A percentile compares a stretch with the other conserved stretches of the same genome.
Evolutionary conservation across 2,113 vertebrate species (phyloP).

Genomic region (Tupaia tana): DNA sequence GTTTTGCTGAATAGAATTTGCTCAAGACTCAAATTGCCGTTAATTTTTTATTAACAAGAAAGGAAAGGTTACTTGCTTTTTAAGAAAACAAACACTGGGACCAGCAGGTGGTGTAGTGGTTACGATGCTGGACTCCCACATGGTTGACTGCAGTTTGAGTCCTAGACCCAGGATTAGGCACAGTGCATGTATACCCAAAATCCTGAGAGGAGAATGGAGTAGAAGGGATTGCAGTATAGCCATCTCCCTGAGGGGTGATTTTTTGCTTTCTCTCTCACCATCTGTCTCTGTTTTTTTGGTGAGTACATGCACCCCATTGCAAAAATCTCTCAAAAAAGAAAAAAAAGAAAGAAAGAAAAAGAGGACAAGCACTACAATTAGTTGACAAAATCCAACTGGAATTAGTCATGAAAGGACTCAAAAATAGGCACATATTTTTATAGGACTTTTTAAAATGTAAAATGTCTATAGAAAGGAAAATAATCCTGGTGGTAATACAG

Average conservation of each 20-base stretch:
- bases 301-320: too few relatives aligned
- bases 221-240: too few relatives aligned
- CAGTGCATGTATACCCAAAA: too few relatives aligned
- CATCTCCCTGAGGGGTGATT: too few relatives aligned
- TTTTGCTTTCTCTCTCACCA: too few relatives aligned
- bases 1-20: constrained; percentile 5
- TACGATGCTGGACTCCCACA: too few relatives aligned
- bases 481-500: not conserved
- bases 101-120: too few relatives aligned
- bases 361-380: constrained; percentile 55
- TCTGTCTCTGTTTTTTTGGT: too few relatives aligned
- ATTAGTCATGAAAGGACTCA: constrained; percentile 62
- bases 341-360: not conserved
- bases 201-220: too few relatives aligned
- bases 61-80: constrained; percentile 50
- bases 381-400: constrained; percentile 68
- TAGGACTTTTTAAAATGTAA: constrained; percentile 12
- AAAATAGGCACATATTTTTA: constrained; percentile 60
- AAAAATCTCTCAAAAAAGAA: too few relatives aligned
- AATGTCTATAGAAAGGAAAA: constrained; percentile 59
- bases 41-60: constrained; percentile 33
- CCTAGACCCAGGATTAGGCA: too few relatives aligned
- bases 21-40: not conserved
- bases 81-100: constrained; percentile 56
- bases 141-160: too few relatives aligned